Conservation (phyloP, 2,797 vertebrate species). For the Tiaroga cobitis region DNA sequence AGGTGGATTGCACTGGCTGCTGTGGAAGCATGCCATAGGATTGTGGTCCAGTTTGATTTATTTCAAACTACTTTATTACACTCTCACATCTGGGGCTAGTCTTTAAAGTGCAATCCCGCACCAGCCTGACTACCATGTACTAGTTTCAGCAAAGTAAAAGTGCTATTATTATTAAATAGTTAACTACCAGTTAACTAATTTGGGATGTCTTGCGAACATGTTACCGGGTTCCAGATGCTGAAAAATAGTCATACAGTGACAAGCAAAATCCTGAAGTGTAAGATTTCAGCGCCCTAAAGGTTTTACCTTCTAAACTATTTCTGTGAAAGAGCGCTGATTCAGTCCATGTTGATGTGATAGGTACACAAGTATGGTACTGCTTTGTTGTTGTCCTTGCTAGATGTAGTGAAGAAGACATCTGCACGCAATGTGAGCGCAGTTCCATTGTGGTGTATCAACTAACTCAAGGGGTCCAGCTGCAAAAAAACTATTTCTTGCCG, state of each 20-base stretch:
- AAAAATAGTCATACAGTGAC: slow-evolving; percentile 38
- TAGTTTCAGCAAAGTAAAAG: slow-evolving; percentile 42
- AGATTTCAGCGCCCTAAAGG: slow-evolving; percentile 25
- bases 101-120: slow-evolving; percentile 36
- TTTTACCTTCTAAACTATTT: slow-evolving; percentile 61
- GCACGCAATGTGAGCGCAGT: slow-evolving; percentile 56
- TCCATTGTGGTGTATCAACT: slow-evolving; percentile 60
- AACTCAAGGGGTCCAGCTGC: slow-evolving; percentile 60
- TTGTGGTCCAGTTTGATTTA: slow-evolving; percentile 42
- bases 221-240: slow-evolving; percentile 55
- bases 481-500: slow-evolving; percentile 70
- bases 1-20: slow-evolving; percentile 37
- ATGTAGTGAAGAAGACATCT: slow-evolving; percentile 67
- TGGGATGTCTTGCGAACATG: slow-evolving; percentile 48
- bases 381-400: slow-evolving; percentile 48
- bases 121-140: slow-evolving; percentile 35
- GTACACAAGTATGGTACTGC: slow-evolving; percentile 36
- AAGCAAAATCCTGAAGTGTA: slow-evolving; percentile 45
- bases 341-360: slow-evolving; percentile 52
- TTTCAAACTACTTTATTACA: slow-evolving; percentile 37
- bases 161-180: slow-evolving; percentile 32
- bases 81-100: slow-evolving; percentile 41
- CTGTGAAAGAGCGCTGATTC: slow-evolving; percentile 50
- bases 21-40: slow-evolving; percentile 15
- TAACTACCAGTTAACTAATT: slow-evolving; percentile 56